phyloP scores from a whole-genome alignment of 2,113 vertebrate species.

The Kryptolebias marmoratus region DNA sequence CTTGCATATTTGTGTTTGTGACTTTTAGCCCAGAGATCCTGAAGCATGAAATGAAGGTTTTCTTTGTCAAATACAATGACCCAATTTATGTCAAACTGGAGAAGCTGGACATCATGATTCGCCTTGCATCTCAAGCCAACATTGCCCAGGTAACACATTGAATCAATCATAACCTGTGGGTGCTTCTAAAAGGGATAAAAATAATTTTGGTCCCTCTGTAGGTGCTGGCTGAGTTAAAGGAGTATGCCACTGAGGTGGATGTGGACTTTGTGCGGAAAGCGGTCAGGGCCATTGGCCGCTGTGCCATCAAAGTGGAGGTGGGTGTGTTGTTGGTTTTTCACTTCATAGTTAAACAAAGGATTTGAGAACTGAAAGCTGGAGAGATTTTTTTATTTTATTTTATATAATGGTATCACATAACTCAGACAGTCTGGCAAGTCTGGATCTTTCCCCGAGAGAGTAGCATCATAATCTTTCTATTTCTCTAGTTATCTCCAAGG shows the following conservation, averaged over 20 bases:
- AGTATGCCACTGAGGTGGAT: slow-evolving; percentile 97
- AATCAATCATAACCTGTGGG: neutral
- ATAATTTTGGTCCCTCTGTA: slow-evolving; percentile 49
- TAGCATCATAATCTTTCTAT: too few species aligned
- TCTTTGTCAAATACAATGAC: slow-evolving; percentile 99
- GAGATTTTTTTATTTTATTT: too few species aligned
- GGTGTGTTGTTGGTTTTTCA: slow-evolving; percentile 33
- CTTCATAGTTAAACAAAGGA: too few species aligned
- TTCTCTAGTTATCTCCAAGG: too few species aligned
- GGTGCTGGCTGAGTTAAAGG: slow-evolving; percentile 97
- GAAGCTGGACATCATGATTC: slow-evolving; percentile 99
- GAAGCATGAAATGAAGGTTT: slow-evolving; percentile 99
- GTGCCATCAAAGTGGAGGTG: slow-evolving; percentile 99
- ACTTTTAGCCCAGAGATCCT: slow-evolving; percentile 91
- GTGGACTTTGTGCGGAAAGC: slow-evolving; percentile 98
- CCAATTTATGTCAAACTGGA: slow-evolving; percentile 99
- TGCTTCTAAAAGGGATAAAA: neutral
- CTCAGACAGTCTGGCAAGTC: too few species aligned
- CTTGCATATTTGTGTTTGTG: neutral
- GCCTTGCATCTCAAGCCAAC: slow-evolving; percentile 96
- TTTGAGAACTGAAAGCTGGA: too few species aligned
- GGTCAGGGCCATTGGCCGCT: slow-evolving; percentile 95
- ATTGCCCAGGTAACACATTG: slow-evolving; percentile 89
- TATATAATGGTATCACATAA: too few species aligned
- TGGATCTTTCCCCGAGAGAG: too few species aligned